Evolutionary conservation across 2,113 vertebrate species (phyloP).

Genomic region (Myrmecophaga tridactyla): DNA sequence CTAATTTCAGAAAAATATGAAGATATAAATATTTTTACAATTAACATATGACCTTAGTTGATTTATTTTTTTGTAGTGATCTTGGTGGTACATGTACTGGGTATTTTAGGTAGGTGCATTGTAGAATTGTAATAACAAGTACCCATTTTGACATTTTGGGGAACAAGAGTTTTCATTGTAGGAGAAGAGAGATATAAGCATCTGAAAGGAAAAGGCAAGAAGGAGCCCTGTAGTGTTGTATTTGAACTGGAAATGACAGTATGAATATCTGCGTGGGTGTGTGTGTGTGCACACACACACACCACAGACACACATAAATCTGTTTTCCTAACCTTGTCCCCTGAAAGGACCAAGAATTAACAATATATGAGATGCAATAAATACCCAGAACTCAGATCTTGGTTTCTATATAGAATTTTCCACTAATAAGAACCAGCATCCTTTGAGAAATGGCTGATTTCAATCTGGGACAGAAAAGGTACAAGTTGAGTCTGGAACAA

Average conservation of each 20-base stretch:
- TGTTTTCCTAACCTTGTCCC: not conserved
- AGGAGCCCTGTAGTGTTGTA: not conserved
- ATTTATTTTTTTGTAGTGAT: not conserved
- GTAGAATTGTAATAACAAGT: not conserved
- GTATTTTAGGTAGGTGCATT: not conserved
- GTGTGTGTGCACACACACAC: no score
- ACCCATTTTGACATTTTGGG: not conserved
- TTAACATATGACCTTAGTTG: not conserved
- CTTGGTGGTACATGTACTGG: not conserved
- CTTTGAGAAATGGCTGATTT: not conserved
- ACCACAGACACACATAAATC: accelerated
- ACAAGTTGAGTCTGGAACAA: not conserved
- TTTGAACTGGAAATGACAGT: not conserved
- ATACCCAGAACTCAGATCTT: not conserved
- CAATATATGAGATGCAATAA: not conserved
- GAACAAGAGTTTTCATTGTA: not conserved
- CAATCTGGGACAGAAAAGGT: not conserved
- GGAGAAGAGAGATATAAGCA: not conserved
- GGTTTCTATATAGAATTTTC: not conserved
- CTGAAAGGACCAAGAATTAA: not conserved
- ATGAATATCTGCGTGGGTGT: not conserved
- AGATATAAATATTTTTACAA: not conserved
- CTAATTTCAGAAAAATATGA: no score
- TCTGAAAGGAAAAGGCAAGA: not conserved
- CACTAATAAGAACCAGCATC: slow-evolving; percentile 16